These are phyloP conservation scores for Mesorhabditis belari DNA, from an alignment of 2,888 invertebrate species.

Conservation along the genomic window DNA sequence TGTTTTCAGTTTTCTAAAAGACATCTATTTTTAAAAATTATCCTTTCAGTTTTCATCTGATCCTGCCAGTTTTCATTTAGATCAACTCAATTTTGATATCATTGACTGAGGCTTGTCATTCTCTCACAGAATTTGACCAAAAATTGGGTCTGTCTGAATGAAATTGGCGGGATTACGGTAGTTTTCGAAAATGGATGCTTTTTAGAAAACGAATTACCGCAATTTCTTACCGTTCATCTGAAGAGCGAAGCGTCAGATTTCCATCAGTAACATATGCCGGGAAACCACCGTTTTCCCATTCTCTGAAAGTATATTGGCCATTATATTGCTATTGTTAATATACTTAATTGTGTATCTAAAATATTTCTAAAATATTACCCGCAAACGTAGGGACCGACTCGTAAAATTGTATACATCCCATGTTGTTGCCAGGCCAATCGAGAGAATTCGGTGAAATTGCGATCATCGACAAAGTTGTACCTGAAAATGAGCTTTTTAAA, in stretches of 20 bases:
- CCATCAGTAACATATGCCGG: constrained; percentile 44
- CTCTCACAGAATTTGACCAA: no score
- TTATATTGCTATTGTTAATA: no score
- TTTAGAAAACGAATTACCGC: background rate
- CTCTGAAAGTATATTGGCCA: no score
- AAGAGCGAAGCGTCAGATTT: constrained; percentile 27
- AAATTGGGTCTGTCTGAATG: no score
- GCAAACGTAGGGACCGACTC: constrained; percentile 49
- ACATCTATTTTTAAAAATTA: background rate
- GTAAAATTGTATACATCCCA: constrained; percentile 34
- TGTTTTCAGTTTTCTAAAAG: no score
- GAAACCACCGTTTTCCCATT: constrained; percentile 46
- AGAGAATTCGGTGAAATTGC: background rate
- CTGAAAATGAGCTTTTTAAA: background rate
- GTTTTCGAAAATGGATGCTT: background rate
- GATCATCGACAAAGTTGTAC: background rate
- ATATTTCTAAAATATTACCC: background rate
- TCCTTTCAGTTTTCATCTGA: no score
- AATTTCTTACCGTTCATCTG: constrained; percentile 31
- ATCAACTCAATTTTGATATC: no score
- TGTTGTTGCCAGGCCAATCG: background rate
- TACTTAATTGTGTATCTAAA: background rate
- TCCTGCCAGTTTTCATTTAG: no score
- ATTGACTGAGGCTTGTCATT: no score
- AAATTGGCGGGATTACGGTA: background rate